Evolutionary conservation across 2,888 invertebrate genomes (phyloP).

Genomic region (Cheiracanthium punctorium): DNA sequence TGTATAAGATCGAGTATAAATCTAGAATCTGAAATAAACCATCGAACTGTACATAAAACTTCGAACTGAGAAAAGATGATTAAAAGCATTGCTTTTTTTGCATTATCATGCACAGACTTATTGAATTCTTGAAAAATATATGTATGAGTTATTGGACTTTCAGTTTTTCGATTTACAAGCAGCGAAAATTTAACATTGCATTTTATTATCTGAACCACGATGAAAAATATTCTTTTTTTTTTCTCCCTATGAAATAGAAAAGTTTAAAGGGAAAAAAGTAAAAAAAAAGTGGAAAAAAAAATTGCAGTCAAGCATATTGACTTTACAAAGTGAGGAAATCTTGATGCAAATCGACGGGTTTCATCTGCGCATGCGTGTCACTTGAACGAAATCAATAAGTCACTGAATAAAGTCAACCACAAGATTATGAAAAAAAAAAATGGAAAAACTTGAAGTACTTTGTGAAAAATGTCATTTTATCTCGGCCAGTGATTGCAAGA

Average conservation of each 20-base stretch:
- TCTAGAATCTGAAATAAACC: too few relatives aligned
- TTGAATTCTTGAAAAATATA: neutral
- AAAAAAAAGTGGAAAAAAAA: neutral
- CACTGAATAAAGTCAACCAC: constrained; percentile 24
- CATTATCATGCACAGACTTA: too few relatives aligned
- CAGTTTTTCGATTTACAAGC: neutral
- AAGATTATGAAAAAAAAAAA: constrained; percentile 22
- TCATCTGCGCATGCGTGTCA: neutral
- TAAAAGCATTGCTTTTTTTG: too few relatives aligned
- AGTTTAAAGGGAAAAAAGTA: neutral
- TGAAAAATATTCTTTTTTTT: neutral
- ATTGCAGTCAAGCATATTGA: neutral
- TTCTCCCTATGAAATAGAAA: neutral
- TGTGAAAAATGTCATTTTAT: neutral
- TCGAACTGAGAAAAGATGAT: too few relatives aligned
- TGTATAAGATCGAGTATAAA: too few relatives aligned
- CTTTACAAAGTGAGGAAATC: neutral
- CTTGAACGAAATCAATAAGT: constrained; percentile 18
- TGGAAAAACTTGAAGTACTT: neutral
- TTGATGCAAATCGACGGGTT: constrained; percentile 1
- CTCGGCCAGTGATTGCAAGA: neutral
- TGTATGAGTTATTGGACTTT: neutral
- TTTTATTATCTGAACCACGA: neutral
- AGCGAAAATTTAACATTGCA: neutral
- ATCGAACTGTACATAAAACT: too few relatives aligned